Evolutionary conservation across 2,797 vertebrate genomes (phyloP).

Genomic region (Taenioides sp.): DNA sequence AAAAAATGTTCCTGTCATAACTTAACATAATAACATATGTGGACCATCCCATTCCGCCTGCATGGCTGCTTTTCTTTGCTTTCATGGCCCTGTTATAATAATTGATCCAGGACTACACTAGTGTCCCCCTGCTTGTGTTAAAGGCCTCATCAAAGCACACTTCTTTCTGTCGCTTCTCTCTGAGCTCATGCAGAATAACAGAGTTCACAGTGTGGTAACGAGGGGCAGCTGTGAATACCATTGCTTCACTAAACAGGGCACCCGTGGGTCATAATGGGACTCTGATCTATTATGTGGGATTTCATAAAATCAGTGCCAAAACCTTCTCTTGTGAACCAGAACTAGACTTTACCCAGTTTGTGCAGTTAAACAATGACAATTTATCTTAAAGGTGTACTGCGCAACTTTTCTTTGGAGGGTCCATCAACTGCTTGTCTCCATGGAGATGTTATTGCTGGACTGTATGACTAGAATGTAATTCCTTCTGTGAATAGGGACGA

Average conservation of each 20-base stretch:
- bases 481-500: no score
- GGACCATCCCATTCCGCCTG: conserved; percentile 37
- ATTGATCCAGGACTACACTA: conserved; percentile 61
- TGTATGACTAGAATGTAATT: no score
- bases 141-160: conserved; percentile 57
- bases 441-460: no score
- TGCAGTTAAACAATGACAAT: neutral
- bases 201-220: conserved; percentile 51
- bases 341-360: neutral
- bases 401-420: no score
- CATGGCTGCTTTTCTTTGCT: conserved; percentile 31
- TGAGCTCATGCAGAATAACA: conserved; percentile 52
- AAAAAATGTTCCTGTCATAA: conserved; percentile 28
- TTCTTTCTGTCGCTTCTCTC: conserved; percentile 49
- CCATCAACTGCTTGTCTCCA: no score
- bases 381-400: neutral
- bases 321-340: conserved; percentile 11
- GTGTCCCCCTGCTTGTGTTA: conserved; percentile 62
- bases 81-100: conserved; percentile 44
- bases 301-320: conserved; percentile 29
- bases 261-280: conserved; percentile 27
- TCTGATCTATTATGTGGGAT: conserved; percentile 39
- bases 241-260: conserved; percentile 29
- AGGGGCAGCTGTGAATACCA: conserved; percentile 60
- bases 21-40: conserved; percentile 9